A percentile compares a stretch with the other conserved stretches of the same genome.
Evolutionary conservation across 2,888 invertebrate species (phyloP).

Genomic region (Scaptomyza reducta): DNA sequence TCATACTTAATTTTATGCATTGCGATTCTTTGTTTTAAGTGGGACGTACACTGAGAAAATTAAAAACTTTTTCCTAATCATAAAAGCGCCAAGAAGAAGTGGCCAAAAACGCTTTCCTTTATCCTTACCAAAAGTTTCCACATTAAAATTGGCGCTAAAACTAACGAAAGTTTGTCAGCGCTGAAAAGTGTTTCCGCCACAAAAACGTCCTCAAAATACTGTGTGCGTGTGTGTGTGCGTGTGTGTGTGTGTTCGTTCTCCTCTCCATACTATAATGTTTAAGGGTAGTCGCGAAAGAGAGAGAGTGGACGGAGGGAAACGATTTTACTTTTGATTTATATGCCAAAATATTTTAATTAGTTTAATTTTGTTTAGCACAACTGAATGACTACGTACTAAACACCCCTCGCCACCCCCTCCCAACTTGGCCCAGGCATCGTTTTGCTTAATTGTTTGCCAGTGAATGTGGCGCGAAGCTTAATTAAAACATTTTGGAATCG

Average conservation of each 20-base stretch:
- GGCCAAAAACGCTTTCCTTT: constrained; percentile 37
- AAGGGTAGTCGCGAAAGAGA: not conserved
- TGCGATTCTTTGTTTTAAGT: constrained; percentile 36
- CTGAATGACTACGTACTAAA: constrained; percentile 10
- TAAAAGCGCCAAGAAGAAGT: constrained; percentile 27
- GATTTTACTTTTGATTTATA: constrained; percentile 53
- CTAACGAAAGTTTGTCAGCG: constrained; percentile 66
- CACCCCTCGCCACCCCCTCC: not conserved
- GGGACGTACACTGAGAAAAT: constrained; percentile 50
- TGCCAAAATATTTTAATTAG: constrained; percentile 66
- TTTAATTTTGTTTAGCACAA: constrained; percentile 49
- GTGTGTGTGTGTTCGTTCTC: not conserved
- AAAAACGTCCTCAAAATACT: not conserved
- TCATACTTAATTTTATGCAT: constrained; percentile 52
- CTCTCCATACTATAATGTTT: not conserved
- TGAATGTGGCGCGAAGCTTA: constrained; percentile 36
- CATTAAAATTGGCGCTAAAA: constrained; percentile 78
- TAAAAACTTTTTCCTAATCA: constrained; percentile 72
- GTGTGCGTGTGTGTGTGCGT: not conserved
- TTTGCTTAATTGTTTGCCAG: constrained; percentile 50
- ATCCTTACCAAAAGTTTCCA: constrained; percentile 53
- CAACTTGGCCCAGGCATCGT: constrained; percentile 22
- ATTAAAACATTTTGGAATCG: constrained; percentile 30
- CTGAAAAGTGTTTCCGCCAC: constrained; percentile 10
- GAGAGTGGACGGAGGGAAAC: not conserved